phyloP scores from a whole-genome alignment of 2,888 invertebrate species.

The Athripsodes cinereus region DNA sequence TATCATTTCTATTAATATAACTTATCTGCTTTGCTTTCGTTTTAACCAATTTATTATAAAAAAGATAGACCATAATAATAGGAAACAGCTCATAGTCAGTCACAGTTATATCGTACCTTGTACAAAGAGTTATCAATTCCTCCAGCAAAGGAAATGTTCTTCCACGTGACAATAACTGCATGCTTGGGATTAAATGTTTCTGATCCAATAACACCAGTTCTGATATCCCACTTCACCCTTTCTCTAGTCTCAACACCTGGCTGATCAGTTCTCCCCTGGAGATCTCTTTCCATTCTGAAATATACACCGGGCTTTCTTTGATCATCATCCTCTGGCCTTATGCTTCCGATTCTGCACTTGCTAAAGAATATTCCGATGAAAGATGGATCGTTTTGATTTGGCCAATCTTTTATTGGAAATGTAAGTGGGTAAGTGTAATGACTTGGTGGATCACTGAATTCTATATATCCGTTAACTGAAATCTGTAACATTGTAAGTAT shows the following conservation, averaged over 20 bases:
- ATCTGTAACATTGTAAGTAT: slow-evolving; percentile 43
- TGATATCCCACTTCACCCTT: slow-evolving; percentile 80
- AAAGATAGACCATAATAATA: no score
- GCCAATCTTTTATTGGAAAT: slow-evolving; percentile 85
- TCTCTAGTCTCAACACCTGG: slow-evolving; percentile 83
- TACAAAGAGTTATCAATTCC: slow-evolving; percentile 76
- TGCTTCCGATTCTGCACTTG: slow-evolving; percentile 74
- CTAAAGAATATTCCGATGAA: slow-evolving; percentile 93
- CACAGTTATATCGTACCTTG: no score
- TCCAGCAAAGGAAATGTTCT: slow-evolving; percentile 89
- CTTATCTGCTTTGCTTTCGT: no score
- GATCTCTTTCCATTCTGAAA: slow-evolving; percentile 59
- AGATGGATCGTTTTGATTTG: slow-evolving; percentile 77
- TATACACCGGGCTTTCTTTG: slow-evolving; percentile 76
- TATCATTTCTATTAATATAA: no score
- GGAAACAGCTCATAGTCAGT: no score
- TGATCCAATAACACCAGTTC: slow-evolving; percentile 85
- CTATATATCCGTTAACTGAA: slow-evolving; percentile 75
- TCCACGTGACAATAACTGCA: slow-evolving; percentile 89
- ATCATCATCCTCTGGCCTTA: slow-evolving; percentile 67
- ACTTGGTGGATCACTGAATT: slow-evolving; percentile 87
- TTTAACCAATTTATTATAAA: no score
- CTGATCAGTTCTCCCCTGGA: slow-evolving; percentile 65
- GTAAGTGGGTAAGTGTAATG: slow-evolving; percentile 79
- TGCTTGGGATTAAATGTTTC: slow-evolving; percentile 89